These are phyloP conservation scores for Hypsopygia costalis DNA, from an alignment of 2,888 invertebrate species.

Conservation along the genomic window DNA sequence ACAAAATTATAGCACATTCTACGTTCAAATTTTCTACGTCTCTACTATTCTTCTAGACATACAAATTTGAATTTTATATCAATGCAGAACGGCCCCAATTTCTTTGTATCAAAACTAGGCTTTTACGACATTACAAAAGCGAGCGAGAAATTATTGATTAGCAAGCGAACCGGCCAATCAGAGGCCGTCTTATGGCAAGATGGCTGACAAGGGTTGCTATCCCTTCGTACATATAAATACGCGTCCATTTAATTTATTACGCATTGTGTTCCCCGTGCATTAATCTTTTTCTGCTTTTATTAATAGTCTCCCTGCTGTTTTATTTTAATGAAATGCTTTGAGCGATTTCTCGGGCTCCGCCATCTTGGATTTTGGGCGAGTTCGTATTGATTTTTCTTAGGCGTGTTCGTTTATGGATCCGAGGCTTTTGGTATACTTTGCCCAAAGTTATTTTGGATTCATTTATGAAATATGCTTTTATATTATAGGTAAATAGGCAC, in stretches of 20 bases:
- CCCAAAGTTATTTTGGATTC: no score
- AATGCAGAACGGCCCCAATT: constrained; percentile 3
- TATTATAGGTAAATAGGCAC: no score
- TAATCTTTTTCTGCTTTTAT: constrained; percentile 78
- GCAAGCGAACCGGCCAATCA: constrained; percentile 59
- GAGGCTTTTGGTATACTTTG: no score
- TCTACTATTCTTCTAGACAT: background rate
- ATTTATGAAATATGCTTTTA: no score
- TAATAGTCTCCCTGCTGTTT: constrained; percentile 66
- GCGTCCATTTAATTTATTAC: constrained; percentile 73
- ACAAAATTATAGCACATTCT: background rate
- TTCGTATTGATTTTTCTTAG: constrained; percentile 25
- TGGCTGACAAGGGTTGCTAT: constrained; percentile 63
- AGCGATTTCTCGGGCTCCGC: constrained; percentile 50
- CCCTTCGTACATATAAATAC: constrained; percentile 57
- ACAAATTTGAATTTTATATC: background rate
- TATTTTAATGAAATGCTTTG: constrained; percentile 72
- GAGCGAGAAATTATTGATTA: constrained; percentile 58
- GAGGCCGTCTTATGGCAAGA: constrained; percentile 42
- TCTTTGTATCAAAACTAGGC: background rate
- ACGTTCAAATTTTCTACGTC: background rate
- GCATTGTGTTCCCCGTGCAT: constrained; percentile 69
- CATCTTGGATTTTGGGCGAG: constrained; percentile 46
- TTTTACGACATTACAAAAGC: constrained; percentile 25
- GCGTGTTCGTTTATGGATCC: no score